phyloP scores from a whole-genome alignment of 2,888 invertebrate species.

The Octodonta nipae region DNA sequence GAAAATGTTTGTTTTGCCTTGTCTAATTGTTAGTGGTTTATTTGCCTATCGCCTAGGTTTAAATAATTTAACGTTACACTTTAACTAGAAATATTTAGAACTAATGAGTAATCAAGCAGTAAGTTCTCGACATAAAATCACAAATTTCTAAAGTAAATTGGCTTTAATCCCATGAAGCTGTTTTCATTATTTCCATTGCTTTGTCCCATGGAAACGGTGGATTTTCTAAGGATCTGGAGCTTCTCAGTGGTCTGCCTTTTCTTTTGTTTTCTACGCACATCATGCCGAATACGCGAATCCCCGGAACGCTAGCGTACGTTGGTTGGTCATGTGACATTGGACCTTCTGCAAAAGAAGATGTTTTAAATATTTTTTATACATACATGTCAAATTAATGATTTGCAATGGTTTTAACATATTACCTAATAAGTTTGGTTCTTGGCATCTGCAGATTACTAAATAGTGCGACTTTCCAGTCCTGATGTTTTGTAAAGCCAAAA shows the following conservation, averaged over 20 bases:
- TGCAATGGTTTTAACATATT: slow-evolving; percentile 22
- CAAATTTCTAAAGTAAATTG: no score
- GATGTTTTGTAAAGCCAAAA: slow-evolving; percentile 79
- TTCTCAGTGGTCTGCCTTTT: slow-evolving; percentile 35
- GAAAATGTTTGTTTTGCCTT: no score
- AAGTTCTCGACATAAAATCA: no score
- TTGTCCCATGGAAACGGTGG: slow-evolving; percentile 70
- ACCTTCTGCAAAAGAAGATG: slow-evolving; percentile 55
- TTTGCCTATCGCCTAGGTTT: no score
- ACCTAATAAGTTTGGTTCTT: slow-evolving; percentile 73
- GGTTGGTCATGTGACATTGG: slow-evolving; percentile 91
- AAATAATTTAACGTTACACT: no score
- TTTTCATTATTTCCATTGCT: slow-evolving; percentile 54
- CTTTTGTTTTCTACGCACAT: slow-evolving; percentile 57
- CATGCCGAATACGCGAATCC: slow-evolving; percentile 88
- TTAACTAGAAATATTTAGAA: no score
- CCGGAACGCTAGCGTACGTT: slow-evolving; percentile 84
- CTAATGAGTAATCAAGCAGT: no score
- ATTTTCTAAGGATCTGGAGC: slow-evolving; percentile 32
- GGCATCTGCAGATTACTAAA: slow-evolving; percentile 81
- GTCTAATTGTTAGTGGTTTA: no score
- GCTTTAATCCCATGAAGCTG: slow-evolving; percentile 56
- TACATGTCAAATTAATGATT: not conserved
- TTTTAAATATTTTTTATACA: not conserved
- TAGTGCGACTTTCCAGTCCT: slow-evolving; percentile 89